Evolutionary conservation across 2,797 vertebrate genomes (phyloP), one percentile per base, ranked within the genome.

Genomic region (Phylloscopus collybita): DNA sequence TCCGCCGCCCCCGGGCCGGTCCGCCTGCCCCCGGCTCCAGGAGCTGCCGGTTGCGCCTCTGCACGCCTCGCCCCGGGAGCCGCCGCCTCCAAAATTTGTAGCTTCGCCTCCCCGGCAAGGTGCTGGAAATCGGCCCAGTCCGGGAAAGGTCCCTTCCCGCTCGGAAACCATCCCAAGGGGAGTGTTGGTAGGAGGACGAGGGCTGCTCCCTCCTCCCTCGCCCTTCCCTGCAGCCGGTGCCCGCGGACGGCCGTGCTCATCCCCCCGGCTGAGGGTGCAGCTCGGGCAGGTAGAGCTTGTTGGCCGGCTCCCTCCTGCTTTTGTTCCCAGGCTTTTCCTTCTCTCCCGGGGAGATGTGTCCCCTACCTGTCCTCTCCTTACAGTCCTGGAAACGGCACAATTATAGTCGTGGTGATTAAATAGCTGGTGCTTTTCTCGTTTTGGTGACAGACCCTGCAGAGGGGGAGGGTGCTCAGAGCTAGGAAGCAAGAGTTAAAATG

Each of bases 401-500:
- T 80, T 60, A 67, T 4, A 1, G 61, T 7, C 44, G 57, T 27
- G 62, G 75, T 90, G 54, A 65, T 80, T 86, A 90, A 91, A 72
- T 69, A 42, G 32, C 71, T 78, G 42, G n/a, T 36, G 65, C 66
- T 74, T 76, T 89, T 62, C 70, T 94, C 6, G 3, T 47, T 81
- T 87, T 36, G 88, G 76, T 90, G 92, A 75, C 76, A 93, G 86
- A 79, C 47, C 38, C 76, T 1, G 1, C 2, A 6, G 82, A 80
- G 88, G 61, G 62, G 90, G 73, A 87, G 88, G 80, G 80, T 38
- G 86, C 36, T 59, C 0, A 12, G 70, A 80, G 79, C 76, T 45
- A 75, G 60, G 92, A 86, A 91, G 85, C 49, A 86, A 45, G 93
- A 94, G 96, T 94, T 95, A 95, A 95, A 86, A 79, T 72, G 95